Percentiles rank a stretch among this genome's conserved stretches.
phyloP scores from a whole-genome alignment of 2,113 vertebrate genomes.

The Eira barbara region DNA sequence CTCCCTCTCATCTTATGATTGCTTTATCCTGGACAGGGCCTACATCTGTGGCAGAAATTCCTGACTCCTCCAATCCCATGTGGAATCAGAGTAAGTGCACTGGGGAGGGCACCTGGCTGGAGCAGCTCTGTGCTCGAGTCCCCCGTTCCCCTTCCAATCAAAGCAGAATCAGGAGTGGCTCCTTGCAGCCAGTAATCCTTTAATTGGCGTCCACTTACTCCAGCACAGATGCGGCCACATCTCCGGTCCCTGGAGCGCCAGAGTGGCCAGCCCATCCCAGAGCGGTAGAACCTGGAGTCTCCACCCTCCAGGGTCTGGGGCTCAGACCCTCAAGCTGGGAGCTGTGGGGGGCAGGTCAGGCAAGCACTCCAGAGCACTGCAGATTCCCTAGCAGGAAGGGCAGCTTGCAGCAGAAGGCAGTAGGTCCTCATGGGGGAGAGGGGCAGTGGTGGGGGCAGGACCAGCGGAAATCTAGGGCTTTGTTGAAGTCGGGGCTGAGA shows the following conservation, averaged over 20 bases:
- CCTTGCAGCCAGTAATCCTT: not conserved
- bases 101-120: not conserved
- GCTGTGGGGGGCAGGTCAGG: not conserved
- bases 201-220: constrained; percentile 18
- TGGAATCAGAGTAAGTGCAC: not conserved
- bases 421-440: not conserved
- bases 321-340: not conserved
- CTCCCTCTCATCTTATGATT: not conserved
- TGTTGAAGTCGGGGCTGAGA: not conserved
- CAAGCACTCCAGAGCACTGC: not conserved
- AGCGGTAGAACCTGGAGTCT: not conserved
- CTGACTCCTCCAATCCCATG: not conserved
- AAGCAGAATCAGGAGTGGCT: not conserved
- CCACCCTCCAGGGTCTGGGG: not conserved
- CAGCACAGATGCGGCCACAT: not conserved
- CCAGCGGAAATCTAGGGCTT: not conserved
- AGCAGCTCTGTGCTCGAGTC: not conserved
- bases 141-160: constrained; percentile 9
- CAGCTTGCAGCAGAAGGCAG: not conserved
- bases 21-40: not conserved
- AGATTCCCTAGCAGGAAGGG: not conserved
- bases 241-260: not conserved
- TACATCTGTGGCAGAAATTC: not conserved
- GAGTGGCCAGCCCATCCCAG: not conserved
- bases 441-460: not conserved